Conservation (phyloP, 2,797 vertebrate species). For the Pempheris klunzingeri region DNA sequence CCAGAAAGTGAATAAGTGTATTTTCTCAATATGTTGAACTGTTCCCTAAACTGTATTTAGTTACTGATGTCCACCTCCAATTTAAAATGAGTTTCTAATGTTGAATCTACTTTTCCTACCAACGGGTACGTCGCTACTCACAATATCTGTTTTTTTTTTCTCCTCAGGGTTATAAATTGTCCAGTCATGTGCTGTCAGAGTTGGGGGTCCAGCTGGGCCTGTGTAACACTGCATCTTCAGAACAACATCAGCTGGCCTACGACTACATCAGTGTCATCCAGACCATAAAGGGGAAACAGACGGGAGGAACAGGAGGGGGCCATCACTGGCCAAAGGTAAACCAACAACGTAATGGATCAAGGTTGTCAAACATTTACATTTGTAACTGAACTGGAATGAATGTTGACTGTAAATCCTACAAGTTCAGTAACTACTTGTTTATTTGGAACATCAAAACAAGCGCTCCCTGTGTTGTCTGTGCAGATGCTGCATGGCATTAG, state of each 20-base stretch:
- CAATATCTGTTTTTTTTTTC: conserved; percentile 23
- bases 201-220: conserved; percentile 67
- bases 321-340: conserved; percentile 59
- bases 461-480: not conserved
- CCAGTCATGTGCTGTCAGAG: conserved; percentile 40
- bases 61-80: too few species aligned
- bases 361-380: not conserved
- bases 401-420: not conserved
- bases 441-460: not conserved
- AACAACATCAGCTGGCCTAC: conserved; percentile 23
- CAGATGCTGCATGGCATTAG: conserved; percentile 53
- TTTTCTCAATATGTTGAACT: not conserved
- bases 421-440: not conserved
- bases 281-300: not conserved
- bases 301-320: accelerated
- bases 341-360: too few species aligned
- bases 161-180: conserved; percentile 17
- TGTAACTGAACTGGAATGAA: not conserved
- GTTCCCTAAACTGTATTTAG: not conserved
- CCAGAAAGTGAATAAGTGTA: too few species aligned
- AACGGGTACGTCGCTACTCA: not conserved
- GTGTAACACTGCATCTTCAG: conserved; percentile 16
- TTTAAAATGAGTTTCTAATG: not conserved
- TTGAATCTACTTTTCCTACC: not conserved
- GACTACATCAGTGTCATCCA: conserved; percentile 62